phyloP scores from a whole-genome alignment of 2,113 vertebrate genomes.

The Osmerus eperlanus region DNA sequence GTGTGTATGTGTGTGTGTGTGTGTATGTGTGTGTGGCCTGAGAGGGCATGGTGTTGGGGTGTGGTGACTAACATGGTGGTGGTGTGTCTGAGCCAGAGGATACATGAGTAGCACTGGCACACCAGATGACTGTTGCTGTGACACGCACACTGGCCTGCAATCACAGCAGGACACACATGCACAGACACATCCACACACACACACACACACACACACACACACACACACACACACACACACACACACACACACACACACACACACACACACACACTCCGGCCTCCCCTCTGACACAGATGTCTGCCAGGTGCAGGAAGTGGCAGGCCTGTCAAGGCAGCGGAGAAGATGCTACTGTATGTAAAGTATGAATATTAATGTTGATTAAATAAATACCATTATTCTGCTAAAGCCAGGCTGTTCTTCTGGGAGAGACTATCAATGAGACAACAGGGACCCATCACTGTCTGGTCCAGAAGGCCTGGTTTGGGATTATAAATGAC shows the following conservation, averaged over 20 bases:
- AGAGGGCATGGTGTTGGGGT: conserved; percentile 31
- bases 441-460: background rate
- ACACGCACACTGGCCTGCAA: conserved; percentile 17
- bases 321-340: conserved; percentile 42
- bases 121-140: conserved; percentile 25
- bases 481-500: too few species aligned
- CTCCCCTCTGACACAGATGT: conserved; percentile 48
- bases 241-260: background rate
- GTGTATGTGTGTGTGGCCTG: background rate
- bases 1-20: background rate
- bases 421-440: conserved; percentile 30
- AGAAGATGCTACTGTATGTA: conserved; percentile 20
- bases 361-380: conserved; percentile 61
- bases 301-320: conserved; percentile 48
- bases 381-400: conserved; percentile 50
- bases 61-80: conserved; percentile 46
- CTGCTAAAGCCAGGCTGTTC: conserved; percentile 43
- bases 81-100: conserved; percentile 43
- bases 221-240: conserved; percentile 10
- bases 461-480: too few species aligned
- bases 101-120: conserved; percentile 40
- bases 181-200: conserved; percentile 1
- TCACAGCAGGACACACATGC: background rate
- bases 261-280: conserved; percentile 9
- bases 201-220: conserved; percentile 14